Evolutionary conservation across 2,888 invertebrate species (phyloP), one percentile per base, ranked within the genome.

Genomic region (Phrixothrix hirtus): DNA sequence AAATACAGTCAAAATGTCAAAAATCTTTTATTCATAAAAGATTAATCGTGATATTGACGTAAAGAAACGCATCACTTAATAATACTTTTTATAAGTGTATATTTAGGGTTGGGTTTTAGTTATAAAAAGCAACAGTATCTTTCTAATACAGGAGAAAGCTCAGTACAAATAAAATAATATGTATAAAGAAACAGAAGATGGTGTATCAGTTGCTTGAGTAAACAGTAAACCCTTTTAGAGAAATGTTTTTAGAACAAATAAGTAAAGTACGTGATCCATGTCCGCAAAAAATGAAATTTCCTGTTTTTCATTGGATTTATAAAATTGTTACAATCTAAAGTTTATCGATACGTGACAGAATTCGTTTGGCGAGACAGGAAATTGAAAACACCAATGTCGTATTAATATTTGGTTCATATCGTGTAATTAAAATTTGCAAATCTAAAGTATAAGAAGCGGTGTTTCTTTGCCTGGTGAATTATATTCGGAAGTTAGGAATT

Each of bases 221-320:
- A 49, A 42, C 37, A 42, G 36, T 15, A 12, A 12, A 32, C 30
- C 25, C 37, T 49, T 49, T 49, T 49, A 49, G 27, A 37, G 43
- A 49, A 49, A 49, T 31, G 49, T 43, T 36, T 26, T 41, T 27
- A 41, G 29, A 46, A 41, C 51, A 51, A 51, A 51, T 51, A 51
- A 51, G 45, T 38, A 45, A 45, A 51, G 10, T 45, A 51, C 51
- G 51, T 51, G 51, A 45, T 45, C 35, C 29, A 51, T 31, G 39
- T 39, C 45, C 15, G 21, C 9, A 15, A 39, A 45, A 51, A 45
- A 46, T 49, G 36, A 43, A 49, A 43, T 43, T 42, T 43, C 30
- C 43, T 37, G 32, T 10, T 36, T 42, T 36, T 25, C 41, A 26
- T 11, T 12, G 14, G 25, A 48, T 21, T 34, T 41, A 27, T 35